Evolutionary conservation across 2,113 vertebrate species (phyloP), one percentile per base, ranked within the genome.

Genomic region (Poecilia latipinna): DNA sequence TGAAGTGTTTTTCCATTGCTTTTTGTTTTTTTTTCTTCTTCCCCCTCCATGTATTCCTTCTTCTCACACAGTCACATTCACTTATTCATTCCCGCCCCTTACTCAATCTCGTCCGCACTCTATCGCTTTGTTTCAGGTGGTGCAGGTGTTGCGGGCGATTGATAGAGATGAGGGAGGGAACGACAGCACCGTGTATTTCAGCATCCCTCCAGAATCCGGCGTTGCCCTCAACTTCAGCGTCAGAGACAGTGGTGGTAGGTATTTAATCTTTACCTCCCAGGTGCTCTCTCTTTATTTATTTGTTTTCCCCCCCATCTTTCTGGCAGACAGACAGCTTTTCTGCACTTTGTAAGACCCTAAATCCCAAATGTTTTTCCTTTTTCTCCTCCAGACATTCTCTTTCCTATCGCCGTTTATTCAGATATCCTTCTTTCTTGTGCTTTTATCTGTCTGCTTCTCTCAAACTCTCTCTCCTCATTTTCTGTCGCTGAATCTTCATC

Each of bases 141-240:
- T 97, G 88, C 96, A 96, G 92, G 93, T 96, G 87, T 92, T 97
- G 90, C 91, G 92, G 68, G 95, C 95, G 48, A 93, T 96, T 87
- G 96, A 96, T 94, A 94, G 92, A 94, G 96, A 96, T 65, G 94
- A 96, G 81, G 94, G 91, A 1, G 96, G 95, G 73, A 96, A 97
- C 76, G 94, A 94, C 85, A 96, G 95, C 89, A 90, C 89, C 0
- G 95, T 97, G 85, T 95, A 95, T 90, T 95, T 97, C 89, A 96
- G 95, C 89, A 96, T 96, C 82, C 94, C 95, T 17, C 83, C 92
- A 12, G 95, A 95, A 78, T 93, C 94, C 87, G 81, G 80, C 0
- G 79, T 87, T 24, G 95, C 95, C 76, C 94, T 94, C 82, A 96
- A 97, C 93, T 96, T 97, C 92, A 96, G 94, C 68, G 85, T 97